Base-by-base conservation (phyloP, 2,797 vertebrate species). In the Tapera naevia region DNA sequence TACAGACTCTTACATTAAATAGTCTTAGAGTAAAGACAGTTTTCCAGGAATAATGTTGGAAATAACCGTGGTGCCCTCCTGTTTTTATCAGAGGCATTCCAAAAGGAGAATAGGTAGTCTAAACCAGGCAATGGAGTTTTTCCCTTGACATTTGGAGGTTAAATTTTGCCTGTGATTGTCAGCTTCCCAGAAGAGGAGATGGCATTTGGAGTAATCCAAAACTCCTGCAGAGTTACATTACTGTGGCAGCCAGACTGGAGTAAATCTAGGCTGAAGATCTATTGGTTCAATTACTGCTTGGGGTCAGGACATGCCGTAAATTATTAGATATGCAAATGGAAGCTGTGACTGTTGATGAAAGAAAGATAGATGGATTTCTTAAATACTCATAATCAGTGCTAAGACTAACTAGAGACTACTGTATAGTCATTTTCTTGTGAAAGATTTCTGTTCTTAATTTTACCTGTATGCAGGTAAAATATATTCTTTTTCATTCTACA, bases 261-360 rank as follows among this genome's bases (percentile, higher is more conserved):
- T 78, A 94, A 92, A 94, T 85, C 89, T 78, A 69, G 74, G 57
- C 79, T 80, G 94, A 97, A 96, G 94, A 97, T 95, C 94, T 96
- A 96, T 94, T 95, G 80, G 94, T 94, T 96, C 95, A 96, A 91
- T 97, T 96, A 95, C 83, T 94, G 89, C 95, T 94, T 46, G 80
- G 80, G 94, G 95, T 96, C 93, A 96, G 88, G 86, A 85, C 89
- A 82, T 56, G 93, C 91, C 91, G 93, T 96, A 96, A 96, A 96
- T 97, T 96, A 97, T 95, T 91, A 95, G 89, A 91, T 93, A 96
- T 96, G 96, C 91, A 94, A 96, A 95, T 95, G 93, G 75, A 94
- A 93, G 90, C 80, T 74, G 65, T 80, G 73, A 60, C 86, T 94
- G 70, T 61, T 94, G 94, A 87, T 94, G 93, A 94, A 96, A 96